Evolutionary conservation across 2,113 vertebrate species (phyloP), one percentile per base, ranked within the genome.

Genomic region (Tor tambroides): DNA sequence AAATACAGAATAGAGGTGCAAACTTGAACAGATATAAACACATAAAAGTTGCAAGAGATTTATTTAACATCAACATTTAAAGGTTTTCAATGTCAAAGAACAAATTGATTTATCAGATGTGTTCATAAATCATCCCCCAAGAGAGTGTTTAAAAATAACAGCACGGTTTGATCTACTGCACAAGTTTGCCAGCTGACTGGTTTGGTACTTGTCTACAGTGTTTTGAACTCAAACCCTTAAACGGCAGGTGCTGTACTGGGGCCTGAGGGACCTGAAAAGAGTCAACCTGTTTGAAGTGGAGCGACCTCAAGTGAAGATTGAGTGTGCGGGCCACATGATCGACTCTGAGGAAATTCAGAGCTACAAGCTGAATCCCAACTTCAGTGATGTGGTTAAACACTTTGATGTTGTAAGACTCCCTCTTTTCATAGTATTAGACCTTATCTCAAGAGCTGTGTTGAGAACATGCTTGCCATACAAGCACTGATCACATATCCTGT

Each of bases 221-320:
- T 54, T 78, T 85, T 78, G 28, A 28, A 49, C 75, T 46, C 21
- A 7, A 56, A 17, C 75, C 75, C 8, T 54, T 15, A 56, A 61
- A 61, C 2, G 46, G 21, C 71, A 99, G 98, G 96, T 97, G 88
- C 93, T 99, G 75, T 98, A 98, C 94, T 98, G 98, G 97, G 98
- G 97, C 61, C 91, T 99, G 28, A 92, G 98, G 38, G 95, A 96
- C 86, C 94, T 99, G 80, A 96, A 95, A 87, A 89, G 96, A 21
- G 96, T 99, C 88, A 96, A 99, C 76, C 92, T 99, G 46, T 98
- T 99, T 0, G 96, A 97, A 88, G 97, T 99, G 85, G 95, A 97
- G 83, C 96, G 96, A 19, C 98, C 98, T 1, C 93, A 96, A 88
- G 96, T 99, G 86, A 94, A 93, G 85, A 94, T 98, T 67, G 98